Conservation (phyloP, 2,888 invertebrate species). For the Drosophila aldrichi region DNA sequence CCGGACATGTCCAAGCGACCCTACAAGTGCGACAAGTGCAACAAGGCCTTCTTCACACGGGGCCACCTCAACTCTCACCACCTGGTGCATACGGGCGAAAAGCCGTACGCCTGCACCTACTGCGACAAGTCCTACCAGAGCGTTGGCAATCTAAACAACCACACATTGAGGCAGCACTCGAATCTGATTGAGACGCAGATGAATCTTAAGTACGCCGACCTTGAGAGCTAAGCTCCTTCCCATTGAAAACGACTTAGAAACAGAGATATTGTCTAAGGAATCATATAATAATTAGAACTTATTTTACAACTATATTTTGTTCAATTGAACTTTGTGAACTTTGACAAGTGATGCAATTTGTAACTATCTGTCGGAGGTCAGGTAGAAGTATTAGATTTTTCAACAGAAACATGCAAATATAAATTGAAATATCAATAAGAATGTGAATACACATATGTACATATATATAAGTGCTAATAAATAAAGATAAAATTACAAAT, state of each 20-base stretch:
- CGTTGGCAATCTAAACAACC: slow-evolving; percentile 81
- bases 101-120: slow-evolving; percentile 76
- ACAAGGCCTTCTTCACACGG: slow-evolving; percentile 78
- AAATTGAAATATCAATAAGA: slow-evolving; percentile 4
- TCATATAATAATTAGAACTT: not conserved
- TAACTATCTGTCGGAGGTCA: not conserved
- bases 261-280: no score
- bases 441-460: not conserved
- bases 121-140: slow-evolving; percentile 79
- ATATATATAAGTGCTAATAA: not conserved
- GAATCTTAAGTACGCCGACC: slow-evolving; percentile 32
- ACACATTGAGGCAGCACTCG: slow-evolving; percentile 67
- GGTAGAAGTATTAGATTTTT: slow-evolving; percentile 35
- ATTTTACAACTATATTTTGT: not conserved
- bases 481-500: not conserved
- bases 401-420: slow-evolving; percentile 14
- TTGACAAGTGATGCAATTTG: not conserved
- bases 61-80: slow-evolving; percentile 79
- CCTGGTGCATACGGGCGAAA: slow-evolving; percentile 83
- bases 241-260: no score
- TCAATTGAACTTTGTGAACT: not conserved
- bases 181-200: slow-evolving; percentile 51
- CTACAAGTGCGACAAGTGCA: slow-evolving; percentile 74
- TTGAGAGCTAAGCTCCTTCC: slow-evolving; percentile 39
- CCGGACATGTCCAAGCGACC: slow-evolving; percentile 72